A percentile compares a stretch with the other conserved stretches of the same genome.
Conservation (phyloP, 2,113 vertebrate genomes). For the Paratilapia polleni region DNA sequence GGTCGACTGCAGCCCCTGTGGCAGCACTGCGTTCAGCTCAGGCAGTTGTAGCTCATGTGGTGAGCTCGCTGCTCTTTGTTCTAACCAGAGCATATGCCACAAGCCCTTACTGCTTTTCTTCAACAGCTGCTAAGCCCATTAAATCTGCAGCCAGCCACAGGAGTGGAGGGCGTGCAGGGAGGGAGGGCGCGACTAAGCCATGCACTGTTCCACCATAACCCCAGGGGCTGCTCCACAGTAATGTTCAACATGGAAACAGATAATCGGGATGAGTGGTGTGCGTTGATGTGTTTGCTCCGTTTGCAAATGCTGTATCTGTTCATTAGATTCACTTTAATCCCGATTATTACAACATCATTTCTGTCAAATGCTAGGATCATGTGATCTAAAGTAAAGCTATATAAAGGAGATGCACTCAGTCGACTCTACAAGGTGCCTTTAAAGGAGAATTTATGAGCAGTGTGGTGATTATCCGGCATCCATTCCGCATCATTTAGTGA, state of each 20-base stretch:
- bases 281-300: slow-evolving; percentile 5
- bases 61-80: slow-evolving; percentile 71
- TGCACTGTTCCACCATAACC: slow-evolving; percentile 60
- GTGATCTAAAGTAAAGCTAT: not conserved
- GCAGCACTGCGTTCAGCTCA: slow-evolving; percentile 26
- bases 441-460: slow-evolving; percentile 42
- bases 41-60: slow-evolving; percentile 32
- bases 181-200: slow-evolving; percentile 49
- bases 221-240: slow-evolving; percentile 55
- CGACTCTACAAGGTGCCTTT: slow-evolving; percentile 20
- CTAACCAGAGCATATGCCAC: slow-evolving; percentile 77
- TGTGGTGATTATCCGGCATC: slow-evolving; percentile 60
- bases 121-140: slow-evolving; percentile 81
- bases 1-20: slow-evolving; percentile 44
- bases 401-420: not conserved
- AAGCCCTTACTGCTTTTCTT: slow-evolving; percentile 74
- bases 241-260: slow-evolving; percentile 56
- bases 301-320: not conserved
- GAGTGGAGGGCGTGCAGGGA: slow-evolving; percentile 61
- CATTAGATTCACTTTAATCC: not conserved
- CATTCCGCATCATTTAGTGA: slow-evolving; percentile 71
- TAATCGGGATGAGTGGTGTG: slow-evolving; percentile 33
- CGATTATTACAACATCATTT: not conserved
- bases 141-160: slow-evolving; percentile 76
- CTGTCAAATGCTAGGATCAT: not conserved